phyloP scores from a whole-genome alignment of 2,113 vertebrate genomes.

The Apodemus speciosus region DNA sequence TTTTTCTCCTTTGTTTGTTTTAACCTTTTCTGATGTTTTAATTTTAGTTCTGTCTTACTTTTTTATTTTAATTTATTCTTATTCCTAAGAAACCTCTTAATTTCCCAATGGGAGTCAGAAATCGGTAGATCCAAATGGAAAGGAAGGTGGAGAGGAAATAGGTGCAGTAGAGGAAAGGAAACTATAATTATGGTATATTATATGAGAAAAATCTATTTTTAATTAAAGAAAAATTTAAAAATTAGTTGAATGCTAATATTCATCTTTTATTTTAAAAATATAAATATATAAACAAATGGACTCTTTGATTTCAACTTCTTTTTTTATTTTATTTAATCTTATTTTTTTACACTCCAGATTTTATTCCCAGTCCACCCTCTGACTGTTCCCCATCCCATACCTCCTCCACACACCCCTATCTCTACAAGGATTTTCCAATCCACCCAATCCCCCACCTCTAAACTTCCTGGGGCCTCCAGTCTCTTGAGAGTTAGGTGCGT shows the following conservation, averaged over 20 bases:
- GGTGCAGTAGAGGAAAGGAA: not conserved
- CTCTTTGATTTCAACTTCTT: not conserved
- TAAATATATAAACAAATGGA: not conserved
- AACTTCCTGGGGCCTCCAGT: too few species aligned
- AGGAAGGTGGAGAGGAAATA: too few species aligned
- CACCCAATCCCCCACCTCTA: too few species aligned
- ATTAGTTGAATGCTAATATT: not conserved
- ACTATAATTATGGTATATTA: not conserved
- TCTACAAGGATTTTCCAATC: too few species aligned
- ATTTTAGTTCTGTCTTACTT: not conserved
- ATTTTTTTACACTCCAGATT: too few species aligned
- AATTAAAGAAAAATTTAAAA: not conserved
- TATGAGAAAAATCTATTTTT: not conserved
- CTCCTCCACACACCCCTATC: too few species aligned
- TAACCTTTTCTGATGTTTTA: not conserved
- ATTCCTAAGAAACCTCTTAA: not conserved
- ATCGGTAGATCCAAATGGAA: not conserved
- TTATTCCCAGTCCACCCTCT: too few species aligned
- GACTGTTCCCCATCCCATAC: too few species aligned
- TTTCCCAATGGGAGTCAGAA: not conserved
- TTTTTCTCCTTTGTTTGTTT: not conserved
- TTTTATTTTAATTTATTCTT: not conserved
- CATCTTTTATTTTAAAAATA: not conserved
- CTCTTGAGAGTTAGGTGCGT: too few species aligned
- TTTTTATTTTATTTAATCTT: too few species aligned